A percentile compares a stretch with the other conserved stretches of the same genome.
phyloP scores from a whole-genome alignment of 2,113 vertebrate genomes.

The Ctenodactylus gundi region DNA sequence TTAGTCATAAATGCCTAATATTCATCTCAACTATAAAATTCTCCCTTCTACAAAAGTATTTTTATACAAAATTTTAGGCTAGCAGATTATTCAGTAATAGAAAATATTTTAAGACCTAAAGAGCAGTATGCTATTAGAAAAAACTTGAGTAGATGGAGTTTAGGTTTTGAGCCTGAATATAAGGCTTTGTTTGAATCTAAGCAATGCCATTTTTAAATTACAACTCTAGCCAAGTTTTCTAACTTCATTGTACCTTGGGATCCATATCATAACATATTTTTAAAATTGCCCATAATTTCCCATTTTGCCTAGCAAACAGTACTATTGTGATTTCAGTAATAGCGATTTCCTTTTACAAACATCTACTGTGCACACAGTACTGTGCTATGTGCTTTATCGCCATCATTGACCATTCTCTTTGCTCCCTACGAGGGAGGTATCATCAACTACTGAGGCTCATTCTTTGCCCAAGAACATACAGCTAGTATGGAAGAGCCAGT shows the following conservation, averaged over 20 bases:
- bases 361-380: not conserved
- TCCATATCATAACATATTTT: not conserved
- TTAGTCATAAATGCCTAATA: not conserved
- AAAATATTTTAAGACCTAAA: not conserved
- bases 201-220: not conserved
- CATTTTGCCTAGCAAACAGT: not conserved
- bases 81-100: not conserved
- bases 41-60: not conserved
- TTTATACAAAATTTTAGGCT: not conserved
- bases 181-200: not conserved
- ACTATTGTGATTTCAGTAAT: not conserved
- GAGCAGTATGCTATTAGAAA: not conserved
- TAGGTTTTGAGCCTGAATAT: not conserved
- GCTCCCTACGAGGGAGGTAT: not conserved
- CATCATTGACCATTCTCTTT: not conserved
- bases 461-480: not conserved
- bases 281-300: not conserved
- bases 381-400: not conserved
- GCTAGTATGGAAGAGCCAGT: not conserved
- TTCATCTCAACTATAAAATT: not conserved
- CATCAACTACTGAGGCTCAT: not conserved
- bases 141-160: not conserved
- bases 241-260: not conserved
- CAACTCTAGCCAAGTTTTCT: not conserved
- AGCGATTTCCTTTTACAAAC: not conserved